Percentiles rank a stretch among this genome's conserved stretches.
phyloP scores from a whole-genome alignment of 1,140 invertebrate species.

The Amphibalanus amphitrite region DNA sequence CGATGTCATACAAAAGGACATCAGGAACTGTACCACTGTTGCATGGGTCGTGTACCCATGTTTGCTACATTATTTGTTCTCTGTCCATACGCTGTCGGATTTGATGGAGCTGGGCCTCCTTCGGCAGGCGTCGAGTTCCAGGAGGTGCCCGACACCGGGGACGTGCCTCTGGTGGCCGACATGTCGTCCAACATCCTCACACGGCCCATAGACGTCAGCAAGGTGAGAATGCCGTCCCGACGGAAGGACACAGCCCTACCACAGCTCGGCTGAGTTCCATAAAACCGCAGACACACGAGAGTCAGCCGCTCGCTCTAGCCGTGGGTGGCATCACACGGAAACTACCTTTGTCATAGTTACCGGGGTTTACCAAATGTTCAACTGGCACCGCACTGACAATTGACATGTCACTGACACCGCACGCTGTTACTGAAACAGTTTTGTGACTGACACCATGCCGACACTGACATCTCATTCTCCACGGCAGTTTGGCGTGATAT shows the following conservation, averaged over 20 bases:
- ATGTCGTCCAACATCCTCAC: constrained; percentile 97
- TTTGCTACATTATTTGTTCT: no score
- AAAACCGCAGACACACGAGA: constrained; percentile 8
- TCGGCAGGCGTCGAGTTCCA: constrained; percentile 73
- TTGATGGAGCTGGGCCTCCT: no score
- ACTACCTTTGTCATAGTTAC: not conserved
- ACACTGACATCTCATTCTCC: not conserved
- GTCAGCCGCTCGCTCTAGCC: not conserved
- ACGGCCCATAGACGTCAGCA: constrained; percentile 67
- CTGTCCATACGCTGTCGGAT: no score
- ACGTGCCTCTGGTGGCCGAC: constrained; percentile 77
- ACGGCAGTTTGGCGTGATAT: constrained; percentile 76
- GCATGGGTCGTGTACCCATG: no score
- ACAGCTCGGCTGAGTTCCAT: no score
- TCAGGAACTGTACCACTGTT: no score
- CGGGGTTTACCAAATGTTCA: not conserved
- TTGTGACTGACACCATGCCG: not conserved
- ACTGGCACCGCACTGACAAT: not conserved
- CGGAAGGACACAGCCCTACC: no score
- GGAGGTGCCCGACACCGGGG: constrained; percentile 56
- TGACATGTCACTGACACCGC: not conserved
- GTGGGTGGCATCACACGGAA: not conserved
- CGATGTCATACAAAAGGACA: no score
- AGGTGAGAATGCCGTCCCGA: constrained; percentile 47
- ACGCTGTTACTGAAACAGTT: not conserved